These are phyloP conservation scores for Zaprionus taronus DNA, from an alignment of 1,140 invertebrate genomes.

Conservation along the genomic window DNA sequence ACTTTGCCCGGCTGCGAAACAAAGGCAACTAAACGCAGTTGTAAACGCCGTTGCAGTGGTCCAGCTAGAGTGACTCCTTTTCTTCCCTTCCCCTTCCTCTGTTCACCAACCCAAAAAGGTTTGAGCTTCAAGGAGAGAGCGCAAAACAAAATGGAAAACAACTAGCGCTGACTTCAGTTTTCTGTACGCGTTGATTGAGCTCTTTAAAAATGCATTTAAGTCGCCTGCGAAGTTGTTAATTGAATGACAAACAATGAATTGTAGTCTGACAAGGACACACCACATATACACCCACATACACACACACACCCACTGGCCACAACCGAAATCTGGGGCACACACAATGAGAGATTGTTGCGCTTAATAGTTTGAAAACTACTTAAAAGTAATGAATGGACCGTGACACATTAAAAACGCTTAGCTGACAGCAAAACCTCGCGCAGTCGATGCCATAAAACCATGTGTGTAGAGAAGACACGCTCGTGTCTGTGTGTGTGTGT, in stretches of 20 bases:
- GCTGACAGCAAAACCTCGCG: constrained; percentile 58
- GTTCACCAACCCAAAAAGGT: background rate
- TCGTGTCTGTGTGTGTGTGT: constrained; percentile 4
- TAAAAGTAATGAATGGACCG: constrained; percentile 79
- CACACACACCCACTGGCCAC: background rate
- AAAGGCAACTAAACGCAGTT: constrained; percentile 68
- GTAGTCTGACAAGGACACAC: constrained; percentile 2
- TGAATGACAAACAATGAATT: constrained; percentile 47
- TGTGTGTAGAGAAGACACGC: background rate
- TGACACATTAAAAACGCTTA: constrained; percentile 67
- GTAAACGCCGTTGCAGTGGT: constrained; percentile 51
- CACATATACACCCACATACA: constrained; percentile 1
- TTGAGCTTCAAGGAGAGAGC: constrained; percentile 15
- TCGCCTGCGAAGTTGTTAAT: constrained; percentile 49
- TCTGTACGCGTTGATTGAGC: constrained; percentile 67
- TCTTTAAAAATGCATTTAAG: constrained; percentile 71
- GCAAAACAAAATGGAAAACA: constrained; percentile 14
- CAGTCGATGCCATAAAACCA: constrained; percentile 33
- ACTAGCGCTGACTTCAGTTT: constrained; percentile 64
- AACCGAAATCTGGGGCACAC: constrained; percentile 44
- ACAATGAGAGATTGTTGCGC: constrained; percentile 55
- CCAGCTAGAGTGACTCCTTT: background rate
- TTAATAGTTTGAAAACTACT: constrained; percentile 72
- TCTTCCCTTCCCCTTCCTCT: background rate
- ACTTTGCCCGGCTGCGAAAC: constrained; percentile 66